phyloP scores from a whole-genome alignment of 2,888 invertebrate species.

The Elysia crispata region DNA sequence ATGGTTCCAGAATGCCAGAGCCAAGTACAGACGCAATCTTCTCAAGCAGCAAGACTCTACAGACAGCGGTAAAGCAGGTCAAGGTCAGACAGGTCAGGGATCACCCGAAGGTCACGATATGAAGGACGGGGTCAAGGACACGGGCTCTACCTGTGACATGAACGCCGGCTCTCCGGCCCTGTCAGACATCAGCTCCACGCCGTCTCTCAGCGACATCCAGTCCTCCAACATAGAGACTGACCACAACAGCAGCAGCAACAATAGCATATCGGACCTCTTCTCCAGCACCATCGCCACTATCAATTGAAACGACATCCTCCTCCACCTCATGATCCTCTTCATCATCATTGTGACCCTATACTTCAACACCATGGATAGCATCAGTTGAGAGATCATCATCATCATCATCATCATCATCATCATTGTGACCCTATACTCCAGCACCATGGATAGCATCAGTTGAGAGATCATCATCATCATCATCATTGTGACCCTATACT shows the following conservation, averaged over 20 bases:
- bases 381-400: not conserved
- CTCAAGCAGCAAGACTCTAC: conserved; percentile 67
- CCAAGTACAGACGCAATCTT: conserved; percentile 97
- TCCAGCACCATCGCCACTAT: conserved; percentile 64
- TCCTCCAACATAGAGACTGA: conserved; percentile 66
- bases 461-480: not conserved
- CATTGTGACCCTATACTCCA: not conserved
- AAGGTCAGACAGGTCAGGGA: conserved; percentile 33
- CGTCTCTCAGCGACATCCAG: conserved; percentile 70
- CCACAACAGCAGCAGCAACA: conserved; percentile 60
- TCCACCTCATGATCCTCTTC: not conserved
- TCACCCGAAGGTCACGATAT: conserved; percentile 46
- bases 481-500: not conserved
- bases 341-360: not conserved
- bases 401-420: not conserved
- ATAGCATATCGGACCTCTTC: conserved; percentile 70
- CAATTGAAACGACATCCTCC: conserved; percentile 40
- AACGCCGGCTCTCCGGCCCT: conserved; percentile 69
- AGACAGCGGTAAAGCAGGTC: conserved; percentile 31
- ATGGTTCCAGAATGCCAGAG: conserved; percentile 99
- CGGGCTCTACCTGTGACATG: conserved; percentile 61
- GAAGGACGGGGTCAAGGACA: conserved; percentile 53
- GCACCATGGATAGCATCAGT: not conserved
- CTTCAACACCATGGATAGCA: not conserved
- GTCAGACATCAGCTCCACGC: conserved; percentile 73